Conservation (phyloP, 35 echinoderm and acorn worm genomes). For the Patiria miniata region DNA sequence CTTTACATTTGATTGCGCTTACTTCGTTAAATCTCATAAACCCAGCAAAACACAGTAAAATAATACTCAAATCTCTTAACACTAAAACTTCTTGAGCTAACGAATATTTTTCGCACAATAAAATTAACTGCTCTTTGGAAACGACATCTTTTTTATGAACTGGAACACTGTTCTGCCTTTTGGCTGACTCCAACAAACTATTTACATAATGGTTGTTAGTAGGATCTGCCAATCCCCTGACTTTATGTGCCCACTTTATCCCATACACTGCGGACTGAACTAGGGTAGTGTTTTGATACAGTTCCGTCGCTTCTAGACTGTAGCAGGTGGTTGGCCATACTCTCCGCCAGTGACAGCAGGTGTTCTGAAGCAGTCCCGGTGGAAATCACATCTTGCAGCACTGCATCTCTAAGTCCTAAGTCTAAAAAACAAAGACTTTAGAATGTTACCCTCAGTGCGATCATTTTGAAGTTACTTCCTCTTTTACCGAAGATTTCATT, state of each 20-base stretch:
- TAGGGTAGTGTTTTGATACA: background rate
- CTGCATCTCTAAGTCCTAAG: background rate
- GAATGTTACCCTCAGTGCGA: conserved; percentile 22
- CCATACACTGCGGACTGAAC: no score
- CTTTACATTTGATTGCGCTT: no score
- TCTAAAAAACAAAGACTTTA: background rate
- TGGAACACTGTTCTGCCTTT: no score
- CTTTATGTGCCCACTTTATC: background rate
- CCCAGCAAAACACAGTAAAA: no score
- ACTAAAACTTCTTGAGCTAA: no score
- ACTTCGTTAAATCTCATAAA: no score
- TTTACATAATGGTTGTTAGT: background rate
- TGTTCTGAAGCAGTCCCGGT: background rate
- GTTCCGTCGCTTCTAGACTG: background rate
- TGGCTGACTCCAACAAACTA: background rate
- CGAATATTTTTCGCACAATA: no score
- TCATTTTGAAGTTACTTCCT: background rate
- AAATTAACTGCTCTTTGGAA: no score
- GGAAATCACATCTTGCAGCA: background rate
- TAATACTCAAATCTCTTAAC: no score
- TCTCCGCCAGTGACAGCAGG: background rate
- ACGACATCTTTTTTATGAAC: no score
- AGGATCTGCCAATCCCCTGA: background rate
- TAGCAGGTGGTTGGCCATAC: background rate
- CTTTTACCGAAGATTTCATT: conserved; percentile 24